A percentile compares a stretch with the other conserved stretches of the same genome.
Evolutionary conservation across 2,113 vertebrate genomes (phyloP).

Genomic region (Sebastes schlegelii): DNA sequence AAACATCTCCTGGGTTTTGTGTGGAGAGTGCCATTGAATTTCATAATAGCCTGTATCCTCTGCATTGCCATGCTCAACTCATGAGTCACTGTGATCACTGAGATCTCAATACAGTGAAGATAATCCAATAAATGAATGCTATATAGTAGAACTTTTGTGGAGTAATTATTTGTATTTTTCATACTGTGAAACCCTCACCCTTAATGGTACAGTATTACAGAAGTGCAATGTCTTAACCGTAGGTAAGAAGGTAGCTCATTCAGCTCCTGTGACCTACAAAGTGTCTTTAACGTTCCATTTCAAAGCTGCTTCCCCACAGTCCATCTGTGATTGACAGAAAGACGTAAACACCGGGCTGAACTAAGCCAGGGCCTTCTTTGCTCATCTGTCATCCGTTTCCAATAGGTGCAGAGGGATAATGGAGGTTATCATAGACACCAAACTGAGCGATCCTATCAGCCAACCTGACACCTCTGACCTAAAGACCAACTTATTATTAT

Average conservation of each 20-base stretch:
- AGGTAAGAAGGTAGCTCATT: too few relatives aligned
- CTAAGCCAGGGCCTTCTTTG: constrained; percentile 6
- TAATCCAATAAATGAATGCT: background rate
- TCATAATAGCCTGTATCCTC: constrained; percentile 3
- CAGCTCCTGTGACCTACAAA: background rate
- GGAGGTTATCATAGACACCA: constrained; percentile 27
- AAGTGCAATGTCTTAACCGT: background rate
- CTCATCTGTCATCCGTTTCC: constrained; percentile 17
- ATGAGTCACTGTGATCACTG: background rate
- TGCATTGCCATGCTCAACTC: background rate
- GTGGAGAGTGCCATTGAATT: constrained; percentile 5
- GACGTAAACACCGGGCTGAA: background rate
- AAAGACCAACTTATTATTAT: background rate
- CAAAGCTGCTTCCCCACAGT: background rate
- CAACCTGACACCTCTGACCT: constrained; percentile 55
- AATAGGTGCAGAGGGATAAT: background rate
- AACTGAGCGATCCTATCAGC: constrained; percentile 31
- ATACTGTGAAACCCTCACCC: too few relatives aligned
- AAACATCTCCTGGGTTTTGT: constrained; percentile 29
- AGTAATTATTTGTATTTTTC: background rate
- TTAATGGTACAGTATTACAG: background rate
- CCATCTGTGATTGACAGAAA: background rate
- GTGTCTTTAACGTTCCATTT: background rate
- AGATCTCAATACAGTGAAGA: background rate
- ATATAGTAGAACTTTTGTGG: background rate